phyloP scores from a whole-genome alignment of 2,113 vertebrate species.

The Falcunculus frontatus region DNA sequence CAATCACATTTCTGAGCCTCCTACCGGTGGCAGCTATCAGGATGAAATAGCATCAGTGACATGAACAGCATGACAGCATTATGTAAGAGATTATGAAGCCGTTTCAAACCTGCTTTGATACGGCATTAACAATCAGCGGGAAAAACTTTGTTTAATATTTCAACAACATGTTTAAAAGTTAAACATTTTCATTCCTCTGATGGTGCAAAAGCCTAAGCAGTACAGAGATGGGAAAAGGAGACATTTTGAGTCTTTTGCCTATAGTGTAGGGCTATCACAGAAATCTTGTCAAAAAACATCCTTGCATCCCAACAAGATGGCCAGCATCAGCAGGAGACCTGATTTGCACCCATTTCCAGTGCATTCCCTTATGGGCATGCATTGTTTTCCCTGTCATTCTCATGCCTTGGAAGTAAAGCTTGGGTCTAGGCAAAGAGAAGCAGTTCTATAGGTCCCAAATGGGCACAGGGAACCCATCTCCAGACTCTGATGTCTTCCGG shows the following conservation, averaged over 20 bases:
- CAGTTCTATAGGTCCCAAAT: background rate
- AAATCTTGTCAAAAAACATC: background rate
- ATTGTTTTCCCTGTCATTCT: background rate
- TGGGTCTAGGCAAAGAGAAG: background rate
- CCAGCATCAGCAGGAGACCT: background rate
- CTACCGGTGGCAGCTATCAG: conserved; percentile 6
- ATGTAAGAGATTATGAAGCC: conserved; percentile 50
- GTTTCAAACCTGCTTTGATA: conserved; percentile 48
- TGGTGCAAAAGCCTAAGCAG: background rate
- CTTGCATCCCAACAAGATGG: background rate
- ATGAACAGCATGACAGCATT: conserved; percentile 45
- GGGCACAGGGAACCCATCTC: background rate
- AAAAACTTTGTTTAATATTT: conserved; percentile 58
- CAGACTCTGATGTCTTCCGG: background rate
- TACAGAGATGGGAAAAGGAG: background rate
- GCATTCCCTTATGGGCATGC: background rate
- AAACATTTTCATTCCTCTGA: conserved; percentile 29
- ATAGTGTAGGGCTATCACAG: background rate
- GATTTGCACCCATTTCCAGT: background rate
- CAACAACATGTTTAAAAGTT: conserved; percentile 50
- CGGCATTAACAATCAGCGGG: background rate
- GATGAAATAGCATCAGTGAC: conserved; percentile 43
- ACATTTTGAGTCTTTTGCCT: background rate
- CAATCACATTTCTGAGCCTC: conserved; percentile 1
- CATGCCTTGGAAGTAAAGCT: background rate